Evolutionary conservation across 2,113 vertebrate species (phyloP), one percentile per base, ranked within the genome.

Genomic region (Scolopax mira): DNA sequence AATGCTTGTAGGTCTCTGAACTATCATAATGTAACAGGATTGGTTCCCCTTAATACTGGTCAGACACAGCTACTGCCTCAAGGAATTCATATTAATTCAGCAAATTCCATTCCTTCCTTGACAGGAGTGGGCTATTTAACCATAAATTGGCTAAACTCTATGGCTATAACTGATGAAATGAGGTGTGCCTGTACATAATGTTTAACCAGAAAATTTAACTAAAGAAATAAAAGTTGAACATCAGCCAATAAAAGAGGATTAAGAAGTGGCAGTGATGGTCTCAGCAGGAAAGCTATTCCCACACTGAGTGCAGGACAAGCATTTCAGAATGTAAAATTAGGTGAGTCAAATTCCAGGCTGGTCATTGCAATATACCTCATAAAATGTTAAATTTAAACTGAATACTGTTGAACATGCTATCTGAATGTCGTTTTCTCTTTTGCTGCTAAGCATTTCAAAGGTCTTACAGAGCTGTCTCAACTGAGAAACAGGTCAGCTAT

Each of bases 81-180:
- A 96, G 94, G 91, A 95, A 91, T 96, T 93, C 86, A n/a, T 82
- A 91, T 77, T 86, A 95, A 92, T 90, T 92, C 95, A 81, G 57
- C 4, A 3, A 92, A 74, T 96, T 88, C 65, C 35, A 61, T 81
- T 48, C 78, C 39, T 89, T 89, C 69, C 46, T 51, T 71, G 89
- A 84, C 44, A 86, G 55, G 18, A 90, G 41, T 10, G 16, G 51
- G 52, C 42, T 90, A 64, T 95, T 92, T 92, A 83, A 9, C 79
- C 64, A 89, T 81, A 94, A 94, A 97, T 67, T 90, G 92, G 77
- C 88, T 90, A 92, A 96, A 90, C 73, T 93, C 35, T 87, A 31
- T 72, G 72, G 72, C 70, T 88, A 71, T 95, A 95, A 94, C 61
- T 54, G 90, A 88, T 88, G 72, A 92, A 95, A 96, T 95, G 88